Percentiles rank a stretch among this genome's conserved stretches.
Conservation (phyloP, 2,797 vertebrate species). For the Tachyglossus aculeatus region DNA sequence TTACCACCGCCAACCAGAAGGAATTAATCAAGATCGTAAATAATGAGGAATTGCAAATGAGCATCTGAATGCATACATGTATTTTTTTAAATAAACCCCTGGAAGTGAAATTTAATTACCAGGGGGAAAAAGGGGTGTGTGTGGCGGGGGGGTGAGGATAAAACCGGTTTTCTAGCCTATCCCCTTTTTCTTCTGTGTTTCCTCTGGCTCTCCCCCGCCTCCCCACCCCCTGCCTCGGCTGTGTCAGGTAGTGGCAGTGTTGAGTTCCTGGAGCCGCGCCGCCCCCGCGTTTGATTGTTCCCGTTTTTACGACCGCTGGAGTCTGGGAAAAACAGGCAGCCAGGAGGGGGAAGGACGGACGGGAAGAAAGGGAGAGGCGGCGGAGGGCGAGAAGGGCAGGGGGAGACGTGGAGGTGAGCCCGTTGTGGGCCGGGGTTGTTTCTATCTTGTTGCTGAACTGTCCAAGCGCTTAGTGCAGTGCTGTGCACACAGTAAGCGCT, state of each 20-base stretch:
- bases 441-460: no score
- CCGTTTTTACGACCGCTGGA: conserved; percentile 31
- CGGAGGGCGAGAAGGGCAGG: background rate
- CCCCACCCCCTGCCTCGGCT: conserved; percentile 68
- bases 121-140: background rate
- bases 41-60: conserved; percentile 20
- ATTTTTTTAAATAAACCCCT: background rate
- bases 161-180: conserved; percentile 39
- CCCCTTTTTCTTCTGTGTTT: conserved; percentile 11
- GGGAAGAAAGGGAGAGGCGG: background rate
- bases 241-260: conserved; percentile 79
- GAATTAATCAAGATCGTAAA: background rate
- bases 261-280: conserved; percentile 70
- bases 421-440: no score
- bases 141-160: background rate
- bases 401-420: conserved; percentile 2
- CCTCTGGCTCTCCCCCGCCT: conserved; percentile 17
- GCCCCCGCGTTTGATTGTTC: conserved; percentile 58
- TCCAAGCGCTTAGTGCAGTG: no score
- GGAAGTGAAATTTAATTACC: conserved; percentile 43
- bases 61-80: conserved; percentile 21
- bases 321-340: background rate
- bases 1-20: background rate
- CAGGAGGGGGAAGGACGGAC: background rate
- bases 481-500: no score